Evolutionary conservation across 2,888 invertebrate species (phyloP), one percentile per base, ranked within the genome.

Genomic region (Tinea semifulvella): DNA sequence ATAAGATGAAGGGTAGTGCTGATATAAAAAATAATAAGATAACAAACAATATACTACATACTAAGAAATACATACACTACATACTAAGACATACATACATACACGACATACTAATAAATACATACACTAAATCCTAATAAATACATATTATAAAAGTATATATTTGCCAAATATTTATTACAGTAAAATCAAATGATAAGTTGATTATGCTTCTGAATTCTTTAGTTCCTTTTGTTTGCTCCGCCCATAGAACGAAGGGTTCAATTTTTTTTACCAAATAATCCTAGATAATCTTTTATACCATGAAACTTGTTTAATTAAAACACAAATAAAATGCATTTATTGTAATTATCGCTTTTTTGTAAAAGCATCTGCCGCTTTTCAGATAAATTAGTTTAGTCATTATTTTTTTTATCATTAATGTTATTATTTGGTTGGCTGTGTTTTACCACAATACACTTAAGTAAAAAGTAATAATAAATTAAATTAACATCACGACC

Each of bases 231-330:
- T 44, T 46, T 26, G 46, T 28, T 44, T 46, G 46, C 46, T 49
- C 50, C 56, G 55, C 56, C 51, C 43, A 16, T 49, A 46, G 46
- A 50, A 46, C 45, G 46, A 45, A 49, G 50, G 47, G 44, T 46
- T 49, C 42, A 49, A 56, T 58, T 60, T 13, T 54, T 58, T 46
- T 27, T 48, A 47, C 50, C 45, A 38, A 31, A 31, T 46, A 53
- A 57, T 63, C 65, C 67, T 65, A 64, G 55, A 60, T 60, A 52
- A 58, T 58, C 61, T 61, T 61, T 70, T 71, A 73, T 65, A 68
- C 65, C 70, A 73, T 72, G 66, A 74, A 72, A 72, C 69, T 66
- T 61, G 60, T 56, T 71, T 73, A 75, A 75, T 75, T 74, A 73
- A 71, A 74, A 68, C 68, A 65, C 69, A 74, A 70, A 68, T 68